phyloP scores from a whole-genome alignment of 2,797 vertebrate genomes.

The Diceros bicornis region DNA sequence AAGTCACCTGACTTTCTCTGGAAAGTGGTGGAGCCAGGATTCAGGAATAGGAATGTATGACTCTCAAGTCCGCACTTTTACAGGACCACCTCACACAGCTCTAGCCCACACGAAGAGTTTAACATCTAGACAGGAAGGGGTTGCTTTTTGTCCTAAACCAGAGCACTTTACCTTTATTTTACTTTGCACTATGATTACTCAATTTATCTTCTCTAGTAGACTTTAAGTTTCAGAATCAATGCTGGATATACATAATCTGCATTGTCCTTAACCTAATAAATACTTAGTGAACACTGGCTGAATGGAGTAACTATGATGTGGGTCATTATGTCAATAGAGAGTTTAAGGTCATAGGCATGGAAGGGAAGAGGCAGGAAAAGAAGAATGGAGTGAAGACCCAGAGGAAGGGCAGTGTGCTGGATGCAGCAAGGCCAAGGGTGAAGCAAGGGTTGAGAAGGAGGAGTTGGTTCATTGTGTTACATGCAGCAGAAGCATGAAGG shows the following conservation, averaged over 20 bases:
- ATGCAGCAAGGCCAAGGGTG: not conserved
- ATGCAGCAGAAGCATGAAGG: not conserved
- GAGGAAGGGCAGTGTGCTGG: not conserved
- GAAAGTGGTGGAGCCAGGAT: not conserved
- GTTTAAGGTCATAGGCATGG: not conserved
- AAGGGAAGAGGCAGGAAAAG: not conserved
- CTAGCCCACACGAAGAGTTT: not conserved
- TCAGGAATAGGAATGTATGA: not conserved
- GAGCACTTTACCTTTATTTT: not conserved
- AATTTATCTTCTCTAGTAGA: not conserved
- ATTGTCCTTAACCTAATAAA: not conserved
- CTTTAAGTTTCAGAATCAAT: not conserved
- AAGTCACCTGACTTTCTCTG: not conserved
- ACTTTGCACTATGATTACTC: not conserved
- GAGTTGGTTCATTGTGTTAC: not conserved
- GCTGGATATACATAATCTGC: not conserved
- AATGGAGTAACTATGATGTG: no score
- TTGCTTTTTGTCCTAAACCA: not conserved
- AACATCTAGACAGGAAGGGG: not conserved
- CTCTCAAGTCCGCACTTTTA: not conserved
- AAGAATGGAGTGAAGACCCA: not conserved
- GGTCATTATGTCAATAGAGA: not conserved
- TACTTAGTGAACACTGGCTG: not conserved
- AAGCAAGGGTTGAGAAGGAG: not conserved
- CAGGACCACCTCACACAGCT: not conserved